Evolutionary conservation across 2,888 invertebrate species (phyloP), one percentile per base, ranked within the genome.

Genomic region (Drymonia ruficornis): DNA sequence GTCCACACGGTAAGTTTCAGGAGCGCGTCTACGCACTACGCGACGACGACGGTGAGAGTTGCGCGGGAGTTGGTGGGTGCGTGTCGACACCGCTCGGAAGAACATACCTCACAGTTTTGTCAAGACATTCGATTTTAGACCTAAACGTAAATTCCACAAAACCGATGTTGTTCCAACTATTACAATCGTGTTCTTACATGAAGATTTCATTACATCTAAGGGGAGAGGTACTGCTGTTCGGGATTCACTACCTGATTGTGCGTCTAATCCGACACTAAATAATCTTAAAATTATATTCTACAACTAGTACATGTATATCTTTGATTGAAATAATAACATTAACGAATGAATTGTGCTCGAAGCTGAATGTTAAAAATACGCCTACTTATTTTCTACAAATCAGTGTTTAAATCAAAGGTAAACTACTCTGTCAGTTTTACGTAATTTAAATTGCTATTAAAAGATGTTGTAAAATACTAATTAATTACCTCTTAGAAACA

Each of bases 261-360:
- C 76, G 74, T 70, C 77, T 80, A 78, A 75, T 34, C 72, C 72
- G 79, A 80, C 67, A 71, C 79, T 80, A 81, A 67, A 78, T 74
- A 81, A 62, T 77, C 69, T 78, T 76, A 79, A 77, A 75, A 75
- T 57, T 78, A 77, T 72, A 78, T 38, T 65, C 75, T 84, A 84
- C 9, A 29, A 61, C 77, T 82, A 83, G 64, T 70, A 84, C 79
- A 84, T 78, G 65, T 76, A 76, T 68, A 76, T 67, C 63, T 70
- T 55, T 43, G 28, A 81, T 75, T 43, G 8, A 81, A 76, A 70
- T 66, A 71, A 77, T 70, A 74, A 59, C 65, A 74, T 73, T 70
- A 66, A 64, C 66, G 78, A 81, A 80, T 71, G 55, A 78, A 70
- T 80, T 68, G 83, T 83, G 81, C 76, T 77, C 74, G 65, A 82